Percentiles rank a stretch among this genome's conserved stretches.
Conservation (phyloP, 2,888 invertebrate species). For the Dastarcus helophoroides region DNA sequence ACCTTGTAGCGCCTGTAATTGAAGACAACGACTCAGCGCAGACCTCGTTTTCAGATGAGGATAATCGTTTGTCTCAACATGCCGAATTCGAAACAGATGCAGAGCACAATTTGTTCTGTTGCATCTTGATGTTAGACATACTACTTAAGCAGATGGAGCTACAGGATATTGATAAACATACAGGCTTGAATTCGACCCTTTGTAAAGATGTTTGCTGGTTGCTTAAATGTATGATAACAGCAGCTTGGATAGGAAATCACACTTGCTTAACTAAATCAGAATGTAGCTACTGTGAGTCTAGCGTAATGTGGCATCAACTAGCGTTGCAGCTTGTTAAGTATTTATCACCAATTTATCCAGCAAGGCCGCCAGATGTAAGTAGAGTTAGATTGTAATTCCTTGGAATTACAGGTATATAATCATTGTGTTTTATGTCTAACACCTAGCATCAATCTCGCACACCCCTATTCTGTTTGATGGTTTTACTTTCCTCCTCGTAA, state of each 20-base stretch:
- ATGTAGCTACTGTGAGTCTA: slow-evolving; percentile 86
- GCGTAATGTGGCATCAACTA: slow-evolving; percentile 90
- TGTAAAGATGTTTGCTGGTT: slow-evolving; percentile 64
- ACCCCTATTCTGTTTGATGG: too few species aligned
- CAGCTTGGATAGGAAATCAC: slow-evolving; percentile 59
- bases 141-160: slow-evolving; percentile 88
- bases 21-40: slow-evolving; percentile 52
- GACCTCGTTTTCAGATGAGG: slow-evolving; percentile 55
- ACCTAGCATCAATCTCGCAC: too few species aligned
- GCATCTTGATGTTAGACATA: slow-evolving; percentile 92
- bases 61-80: slow-evolving; percentile 47
- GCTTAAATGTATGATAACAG: slow-evolving; percentile 63
- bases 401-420: too few species aligned
- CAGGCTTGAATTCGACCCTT: slow-evolving; percentile 63
- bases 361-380: slow-evolving; percentile 65
- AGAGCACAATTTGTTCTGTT: slow-evolving; percentile 80
- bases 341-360: slow-evolving; percentile 62
- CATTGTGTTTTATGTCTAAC: too few species aligned
- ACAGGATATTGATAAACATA: slow-evolving; percentile 71
- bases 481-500: too few species aligned
- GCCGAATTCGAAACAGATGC: slow-evolving; percentile 60
- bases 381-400: too few species aligned
- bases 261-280: slow-evolving; percentile 52
- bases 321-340: slow-evolving; percentile 69
- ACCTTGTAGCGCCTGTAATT: slow-evolving; percentile 47